Evolutionary conservation across 2,888 invertebrate species (phyloP).

Genomic region (Andrena chrysosceles): DNA sequence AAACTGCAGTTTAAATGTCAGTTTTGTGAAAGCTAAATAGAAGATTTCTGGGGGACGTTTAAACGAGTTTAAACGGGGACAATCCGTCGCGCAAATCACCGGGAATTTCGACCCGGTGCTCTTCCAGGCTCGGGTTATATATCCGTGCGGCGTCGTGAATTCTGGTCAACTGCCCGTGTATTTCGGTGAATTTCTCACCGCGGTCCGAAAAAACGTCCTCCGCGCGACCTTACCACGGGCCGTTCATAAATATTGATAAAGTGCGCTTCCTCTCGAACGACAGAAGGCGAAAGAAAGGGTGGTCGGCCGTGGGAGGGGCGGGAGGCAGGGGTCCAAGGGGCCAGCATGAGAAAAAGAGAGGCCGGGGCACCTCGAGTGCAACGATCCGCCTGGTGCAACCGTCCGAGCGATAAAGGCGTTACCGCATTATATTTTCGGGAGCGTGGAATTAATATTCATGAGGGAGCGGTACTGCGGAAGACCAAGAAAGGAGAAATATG

Average conservation of each 20-base stretch:
- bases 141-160: constrained; percentile 5
- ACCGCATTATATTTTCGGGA: constrained; percentile 70
- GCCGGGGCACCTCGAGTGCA: constrained; percentile 48
- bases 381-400: constrained; percentile 53
- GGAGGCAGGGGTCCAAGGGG: neutral
- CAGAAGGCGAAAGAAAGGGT: constrained; percentile 34
- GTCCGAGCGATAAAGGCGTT: constrained; percentile 64
- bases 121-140: neutral
- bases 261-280: constrained; percentile 46
- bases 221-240: constrained; percentile 75
- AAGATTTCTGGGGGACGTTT: constrained; percentile 1
- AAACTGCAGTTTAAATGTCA: constrained; percentile 1
- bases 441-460: constrained; percentile 73
- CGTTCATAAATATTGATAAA: constrained; percentile 72
- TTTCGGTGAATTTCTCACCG: constrained; percentile 48
- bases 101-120: neutral
- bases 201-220: constrained; percentile 72
- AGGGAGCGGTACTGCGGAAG: constrained; percentile 39
- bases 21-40: constrained; percentile 9
- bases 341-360: constrained; percentile 18
- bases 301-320: neutral
- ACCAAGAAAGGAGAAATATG: constrained; percentile 49
- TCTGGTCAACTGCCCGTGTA: constrained; percentile 1
- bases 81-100: neutral
- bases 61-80: neutral